Percentiles rank a stretch among this genome's conserved stretches.
phyloP scores from a whole-genome alignment of 2,888 invertebrate genomes.

The Netelia inedita region DNA sequence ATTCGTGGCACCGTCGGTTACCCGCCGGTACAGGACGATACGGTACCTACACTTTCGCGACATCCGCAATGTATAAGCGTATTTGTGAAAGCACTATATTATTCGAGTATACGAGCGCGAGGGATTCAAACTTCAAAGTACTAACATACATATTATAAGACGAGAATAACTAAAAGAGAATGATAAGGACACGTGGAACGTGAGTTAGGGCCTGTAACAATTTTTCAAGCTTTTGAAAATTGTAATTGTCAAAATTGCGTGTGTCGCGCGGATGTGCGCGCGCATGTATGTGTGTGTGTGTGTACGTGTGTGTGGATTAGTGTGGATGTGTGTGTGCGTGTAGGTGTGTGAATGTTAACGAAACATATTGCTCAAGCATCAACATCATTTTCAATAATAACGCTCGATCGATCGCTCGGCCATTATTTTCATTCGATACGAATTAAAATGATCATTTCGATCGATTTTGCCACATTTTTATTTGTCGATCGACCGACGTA shows the following conservation, averaged over 20 bases:
- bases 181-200: neutral
- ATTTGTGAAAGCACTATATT: constrained; percentile 20
- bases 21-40: too few relatives aligned
- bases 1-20: too few relatives aligned
- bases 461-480: neutral
- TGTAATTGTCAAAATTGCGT: constrained; percentile 16
- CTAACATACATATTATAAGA: neutral
- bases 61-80: neutral
- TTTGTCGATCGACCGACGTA: neutral
- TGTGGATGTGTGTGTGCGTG: constrained; percentile 9
- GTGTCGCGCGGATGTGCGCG: too few relatives aligned
- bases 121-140: constrained; percentile 13
- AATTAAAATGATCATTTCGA: neutral
- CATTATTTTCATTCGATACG: neutral
- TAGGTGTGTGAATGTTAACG: constrained; percentile 9
- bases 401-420: neutral
- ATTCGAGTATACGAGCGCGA: constrained; percentile 37
- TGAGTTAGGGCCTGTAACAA: constrained; percentile 15
- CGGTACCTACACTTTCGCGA: too few relatives aligned
- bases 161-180: neutral
- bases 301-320: neutral
- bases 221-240: constrained; percentile 1
- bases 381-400: constrained; percentile 36
- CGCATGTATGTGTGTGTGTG: constrained; percentile 10
- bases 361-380: constrained; percentile 65